Evolutionary conservation across 2,888 invertebrate species (phyloP), one percentile per base, ranked within the genome.

Genomic region (Zonitis immaculata): DNA sequence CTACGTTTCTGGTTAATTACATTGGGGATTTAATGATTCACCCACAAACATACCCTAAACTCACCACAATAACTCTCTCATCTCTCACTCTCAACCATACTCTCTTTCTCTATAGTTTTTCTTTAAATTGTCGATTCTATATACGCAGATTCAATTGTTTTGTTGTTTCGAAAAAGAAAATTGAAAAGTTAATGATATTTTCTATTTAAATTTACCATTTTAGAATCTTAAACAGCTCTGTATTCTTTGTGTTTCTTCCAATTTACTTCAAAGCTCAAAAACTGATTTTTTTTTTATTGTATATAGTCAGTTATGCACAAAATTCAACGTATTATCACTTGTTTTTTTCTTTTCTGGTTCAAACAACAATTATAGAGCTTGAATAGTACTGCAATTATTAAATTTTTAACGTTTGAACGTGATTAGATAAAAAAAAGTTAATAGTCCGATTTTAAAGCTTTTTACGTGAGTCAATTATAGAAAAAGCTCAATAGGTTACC

Each of bases 1-100:
- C 55, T 42, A 11, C 47, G 55, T 42, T 44, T 47, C 49, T 16
- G 5, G 39, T 58, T 58, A 62, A 62, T 63, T 60, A 60, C 58
- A 47, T 58, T 55, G 22, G 46, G 53, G 42, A 51, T 51, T 51
- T 48, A 54, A 54, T 51, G 54, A 47, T n/a, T n/a, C n/a, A n/a
- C n/a, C n/a, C n/a, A n/a, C n/a, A n/a, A 22, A 22, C 22, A 22
- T 5, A 22, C 22, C 22, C 22, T 22, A 22, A 22, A 22, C 3
- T 5, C 22, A 22, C 22, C 22, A 3, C 5, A 22, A 22, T 22
- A 22, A 4, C 22, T 22, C 22, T 22, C 22, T n/a, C n/a, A n/a
- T n/a, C n/a, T n/a, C n/a, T n/a, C n/a, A n/a, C n/a, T n/a, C n/a
- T n/a, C n/a, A n/a, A n/a, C n/a, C n/a, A n/a, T n/a, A n/a, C n/a